Evolutionary conservation across 35 echinoderm and acorn worm species (phyloP).

Genomic region (Stichopus chloronotus): DNA sequence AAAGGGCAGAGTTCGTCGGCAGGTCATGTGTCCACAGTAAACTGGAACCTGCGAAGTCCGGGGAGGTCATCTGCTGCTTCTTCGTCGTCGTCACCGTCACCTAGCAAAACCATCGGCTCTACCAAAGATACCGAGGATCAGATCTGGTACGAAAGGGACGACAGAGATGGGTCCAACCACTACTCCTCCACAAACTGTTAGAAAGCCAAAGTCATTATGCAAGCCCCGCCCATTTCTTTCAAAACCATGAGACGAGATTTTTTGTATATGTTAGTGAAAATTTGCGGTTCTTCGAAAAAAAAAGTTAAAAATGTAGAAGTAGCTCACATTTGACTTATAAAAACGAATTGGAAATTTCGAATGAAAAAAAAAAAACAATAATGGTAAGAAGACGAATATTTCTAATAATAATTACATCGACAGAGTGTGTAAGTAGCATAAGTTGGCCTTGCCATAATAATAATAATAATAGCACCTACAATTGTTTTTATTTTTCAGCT

Average conservation of each 20-base stretch:
- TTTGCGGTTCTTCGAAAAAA: not conserved
- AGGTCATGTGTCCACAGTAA: slow-evolving; percentile 38
- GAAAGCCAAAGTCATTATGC: slow-evolving; percentile 58
- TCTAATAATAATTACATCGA: not conserved
- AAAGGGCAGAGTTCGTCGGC: slow-evolving; percentile 30
- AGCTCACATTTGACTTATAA: not conserved
- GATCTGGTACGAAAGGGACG: slow-evolving; percentile 22
- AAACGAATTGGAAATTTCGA: not conserved
- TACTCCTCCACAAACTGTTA: slow-evolving; percentile 46
- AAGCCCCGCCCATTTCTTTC: slow-evolving; percentile 62
- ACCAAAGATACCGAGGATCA: slow-evolving; percentile 31
- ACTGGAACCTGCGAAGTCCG: slow-evolving; percentile 35
- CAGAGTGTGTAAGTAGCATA: not conserved
- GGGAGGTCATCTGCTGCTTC: not conserved
- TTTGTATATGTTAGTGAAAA: slow-evolving; percentile 9
- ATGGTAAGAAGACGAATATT: not conserved
- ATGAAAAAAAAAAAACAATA: not conserved
- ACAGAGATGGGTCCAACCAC: not conserved
- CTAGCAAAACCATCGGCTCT: not conserved
- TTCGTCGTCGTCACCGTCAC: not conserved
- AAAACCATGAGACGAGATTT: not conserved
- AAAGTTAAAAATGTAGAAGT: not conserved
- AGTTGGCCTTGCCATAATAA: not conserved
- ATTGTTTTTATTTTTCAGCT: too few relatives aligned
- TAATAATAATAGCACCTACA: too few relatives aligned